Conservation (phyloP, 2,888 invertebrate species). For the Tipula helvola region DNA sequence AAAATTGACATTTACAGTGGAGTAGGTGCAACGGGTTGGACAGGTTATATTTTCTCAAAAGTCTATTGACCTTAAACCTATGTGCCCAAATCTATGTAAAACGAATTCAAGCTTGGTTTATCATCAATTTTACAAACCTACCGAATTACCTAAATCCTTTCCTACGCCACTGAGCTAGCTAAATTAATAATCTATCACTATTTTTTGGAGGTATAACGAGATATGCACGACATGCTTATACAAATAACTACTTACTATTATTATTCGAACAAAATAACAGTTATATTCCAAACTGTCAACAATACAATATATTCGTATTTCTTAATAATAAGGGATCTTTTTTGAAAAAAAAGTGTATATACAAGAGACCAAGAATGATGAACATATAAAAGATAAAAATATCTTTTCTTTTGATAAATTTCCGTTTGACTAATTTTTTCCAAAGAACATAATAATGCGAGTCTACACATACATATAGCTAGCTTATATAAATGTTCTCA, state of each 20-base stretch:
- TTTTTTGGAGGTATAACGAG: not conserved
- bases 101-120: not conserved
- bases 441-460: not conserved
- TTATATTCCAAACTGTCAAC: not conserved
- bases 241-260: not conserved
- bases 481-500: not conserved
- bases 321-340: not conserved
- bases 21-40: not conserved
- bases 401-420: not conserved
- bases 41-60: not conserved
- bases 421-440: slow-evolving; percentile 4
- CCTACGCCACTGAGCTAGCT: not conserved
- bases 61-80: no score
- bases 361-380: not conserved
- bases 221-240: not conserved
- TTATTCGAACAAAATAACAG: not conserved
- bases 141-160: not conserved
- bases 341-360: not conserved
- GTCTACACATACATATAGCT: not conserved
- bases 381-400: not conserved
- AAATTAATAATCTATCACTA: not conserved
- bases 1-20: not conserved
- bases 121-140: not conserved
- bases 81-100: no score
- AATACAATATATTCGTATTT: not conserved